Evolutionary conservation across 2,113 vertebrate genomes (phyloP).

Genomic region (Mesocricetus auratus): DNA sequence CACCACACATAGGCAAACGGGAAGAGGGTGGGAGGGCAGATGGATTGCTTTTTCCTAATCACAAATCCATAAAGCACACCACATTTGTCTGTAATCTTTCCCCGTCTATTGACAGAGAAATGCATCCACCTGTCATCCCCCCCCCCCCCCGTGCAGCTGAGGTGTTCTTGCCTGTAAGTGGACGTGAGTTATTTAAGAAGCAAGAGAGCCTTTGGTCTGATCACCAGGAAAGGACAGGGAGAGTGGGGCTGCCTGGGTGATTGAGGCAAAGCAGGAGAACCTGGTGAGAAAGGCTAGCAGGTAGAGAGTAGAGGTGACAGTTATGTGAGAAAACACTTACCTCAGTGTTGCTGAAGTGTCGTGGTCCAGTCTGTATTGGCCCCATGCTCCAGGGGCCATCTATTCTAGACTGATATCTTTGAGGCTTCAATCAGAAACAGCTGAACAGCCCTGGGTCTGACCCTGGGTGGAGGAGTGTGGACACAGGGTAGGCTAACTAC

Average conservation of each 20-base stretch:
- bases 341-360: not conserved
- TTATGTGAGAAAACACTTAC: not conserved
- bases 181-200: constrained; percentile 54
- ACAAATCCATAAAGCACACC: not conserved
- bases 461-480: too few relatives aligned
- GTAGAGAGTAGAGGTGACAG: not conserved
- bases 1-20: not conserved
- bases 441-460: too few relatives aligned
- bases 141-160: not conserved
- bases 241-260: not conserved
- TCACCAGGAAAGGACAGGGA: not conserved
- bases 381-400: too few relatives aligned
- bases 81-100: not conserved
- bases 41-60: not conserved
- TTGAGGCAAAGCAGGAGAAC: not conserved
- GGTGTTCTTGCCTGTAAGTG: not conserved
- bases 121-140: not conserved
- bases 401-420: too few relatives aligned
- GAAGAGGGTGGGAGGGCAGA: not conserved
- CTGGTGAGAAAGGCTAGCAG: not conserved
- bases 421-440: too few relatives aligned
- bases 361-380: too few relatives aligned
- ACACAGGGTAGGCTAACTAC: too few relatives aligned
- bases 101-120: not conserved
- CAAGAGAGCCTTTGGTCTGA: not conserved